Conservation (phyloP, 2,888 invertebrate species). For the Amphipoea oculea region DNA sequence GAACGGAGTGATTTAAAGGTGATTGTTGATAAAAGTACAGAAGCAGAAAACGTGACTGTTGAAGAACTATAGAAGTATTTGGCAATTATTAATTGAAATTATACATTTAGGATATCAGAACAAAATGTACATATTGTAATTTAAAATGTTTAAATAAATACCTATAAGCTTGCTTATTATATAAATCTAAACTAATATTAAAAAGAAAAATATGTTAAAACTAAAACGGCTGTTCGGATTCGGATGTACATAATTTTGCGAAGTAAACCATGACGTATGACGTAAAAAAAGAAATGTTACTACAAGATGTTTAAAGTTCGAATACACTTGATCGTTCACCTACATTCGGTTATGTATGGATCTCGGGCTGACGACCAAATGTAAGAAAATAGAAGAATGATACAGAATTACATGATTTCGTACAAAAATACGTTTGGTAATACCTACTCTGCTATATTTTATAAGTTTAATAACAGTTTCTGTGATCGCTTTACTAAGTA, state of each 20-base stretch:
- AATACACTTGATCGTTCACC: not conserved
- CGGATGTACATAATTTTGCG: too few species aligned
- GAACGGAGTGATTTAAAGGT: not conserved
- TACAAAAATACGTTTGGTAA: slow-evolving; percentile 30
- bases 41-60: not conserved
- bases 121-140: not conserved
- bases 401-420: slow-evolving; percentile 2
- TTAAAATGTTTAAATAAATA: not conserved
- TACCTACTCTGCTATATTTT: not conserved
- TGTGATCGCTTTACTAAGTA: too few species aligned
- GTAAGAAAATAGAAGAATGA: not conserved
- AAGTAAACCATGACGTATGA: too few species aligned
- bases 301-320: not conserved
- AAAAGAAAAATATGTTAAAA: too few species aligned
- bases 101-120: not conserved
- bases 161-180: not conserved
- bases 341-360: not conserved
- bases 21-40: not conserved
- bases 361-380: not conserved
- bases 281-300: too few species aligned
- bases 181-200: too few species aligned
- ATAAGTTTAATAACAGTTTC: not conserved
- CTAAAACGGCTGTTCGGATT: too few species aligned
- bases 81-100: not conserved
- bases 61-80: not conserved